Percentiles rank a stretch among this genome's conserved stretches.
Conservation (phyloP, 2,113 vertebrate genomes). For the Tenrec ecaudatus region DNA sequence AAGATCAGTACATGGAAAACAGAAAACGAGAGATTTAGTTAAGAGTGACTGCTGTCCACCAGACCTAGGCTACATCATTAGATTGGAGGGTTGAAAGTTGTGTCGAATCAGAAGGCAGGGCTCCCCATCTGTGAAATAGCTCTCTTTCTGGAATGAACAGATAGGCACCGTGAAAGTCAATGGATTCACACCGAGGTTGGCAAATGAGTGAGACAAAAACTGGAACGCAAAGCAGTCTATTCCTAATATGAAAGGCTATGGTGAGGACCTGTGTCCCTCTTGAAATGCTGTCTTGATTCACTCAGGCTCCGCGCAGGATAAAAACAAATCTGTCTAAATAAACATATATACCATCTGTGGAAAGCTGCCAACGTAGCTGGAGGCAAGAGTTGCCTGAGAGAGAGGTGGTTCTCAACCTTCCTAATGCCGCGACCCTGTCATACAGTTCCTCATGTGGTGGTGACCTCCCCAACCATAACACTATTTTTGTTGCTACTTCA, state of each 20-base stretch:
- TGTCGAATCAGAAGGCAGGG: background rate
- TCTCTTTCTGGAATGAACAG: slow-evolving; percentile 12
- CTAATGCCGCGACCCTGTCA: too few species aligned
- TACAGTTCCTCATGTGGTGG: too few species aligned
- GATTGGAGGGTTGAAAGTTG: background rate
- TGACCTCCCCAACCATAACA: too few species aligned
- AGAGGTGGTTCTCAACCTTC: too few species aligned
- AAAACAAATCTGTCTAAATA: background rate
- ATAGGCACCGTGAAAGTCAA: background rate
- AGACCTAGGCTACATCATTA: background rate
- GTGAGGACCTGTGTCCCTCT: background rate
- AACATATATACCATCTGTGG: too few species aligned
- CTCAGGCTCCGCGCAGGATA: background rate
- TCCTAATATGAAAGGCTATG: slow-evolving; percentile 24
- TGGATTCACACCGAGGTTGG: background rate
- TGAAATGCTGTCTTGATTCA: background rate
- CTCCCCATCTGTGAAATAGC: background rate
- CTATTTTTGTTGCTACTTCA: too few species aligned
- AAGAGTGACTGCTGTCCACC: background rate
- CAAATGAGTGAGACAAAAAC: background rate
- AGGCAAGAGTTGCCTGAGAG: too few species aligned
- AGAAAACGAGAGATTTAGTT: background rate
- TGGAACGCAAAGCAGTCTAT: background rate
- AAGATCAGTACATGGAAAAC: background rate
- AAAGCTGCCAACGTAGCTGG: too few species aligned